Evolutionary conservation across 2,888 invertebrate genomes (phyloP).

Genomic region (Eupithecia subfuscata): DNA sequence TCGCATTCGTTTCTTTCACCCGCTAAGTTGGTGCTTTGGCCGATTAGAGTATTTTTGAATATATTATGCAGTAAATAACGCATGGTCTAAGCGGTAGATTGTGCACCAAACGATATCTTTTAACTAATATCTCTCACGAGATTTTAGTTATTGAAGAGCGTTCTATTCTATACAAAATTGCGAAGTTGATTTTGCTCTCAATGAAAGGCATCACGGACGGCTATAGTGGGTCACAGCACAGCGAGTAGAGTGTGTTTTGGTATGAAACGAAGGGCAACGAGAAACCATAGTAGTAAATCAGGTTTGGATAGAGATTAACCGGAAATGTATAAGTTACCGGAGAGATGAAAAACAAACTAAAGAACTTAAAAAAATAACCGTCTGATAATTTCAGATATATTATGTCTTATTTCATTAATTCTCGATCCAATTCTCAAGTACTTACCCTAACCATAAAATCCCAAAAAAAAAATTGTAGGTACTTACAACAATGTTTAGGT

Average conservation of each 20-base stretch:
- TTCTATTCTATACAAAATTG: neutral
- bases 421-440: no score
- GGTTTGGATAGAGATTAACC: conserved; percentile 15
- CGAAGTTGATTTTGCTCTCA: neutral
- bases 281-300: conserved; percentile 9
- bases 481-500: neutral
- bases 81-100: neutral
- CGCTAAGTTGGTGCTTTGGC: neutral
- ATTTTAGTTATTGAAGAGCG: neutral
- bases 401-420: no score
- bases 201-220: neutral
- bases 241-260: neutral
- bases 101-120: neutral
- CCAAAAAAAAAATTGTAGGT: neutral
- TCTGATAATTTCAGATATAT: neutral
- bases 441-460: neutral
- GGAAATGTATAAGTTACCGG: neutral
- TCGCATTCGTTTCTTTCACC: neutral
- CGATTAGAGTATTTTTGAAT: neutral
- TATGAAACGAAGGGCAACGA: conserved; percentile 11
- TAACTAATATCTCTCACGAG: neutral
- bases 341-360: neutral
- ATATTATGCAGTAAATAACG: neutral
- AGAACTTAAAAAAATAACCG: neutral
- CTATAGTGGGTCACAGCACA: neutral